Evolutionary conservation across 2,888 invertebrate species (phyloP).

Genomic region (Drepanosiphum platanoidis): DNA sequence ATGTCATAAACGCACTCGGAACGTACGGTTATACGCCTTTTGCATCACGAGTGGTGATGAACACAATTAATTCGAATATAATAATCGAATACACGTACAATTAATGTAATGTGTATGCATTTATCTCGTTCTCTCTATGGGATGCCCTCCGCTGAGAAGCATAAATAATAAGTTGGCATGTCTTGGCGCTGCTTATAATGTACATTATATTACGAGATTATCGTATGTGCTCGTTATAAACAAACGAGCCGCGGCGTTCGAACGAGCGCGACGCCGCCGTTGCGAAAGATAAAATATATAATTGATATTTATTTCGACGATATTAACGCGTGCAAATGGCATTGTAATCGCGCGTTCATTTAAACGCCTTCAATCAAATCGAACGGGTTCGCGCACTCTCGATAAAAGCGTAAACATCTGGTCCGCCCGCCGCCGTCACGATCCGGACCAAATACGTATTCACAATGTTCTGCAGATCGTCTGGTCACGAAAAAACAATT

Average conservation of each 20-base stretch:
- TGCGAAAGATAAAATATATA: not conserved
- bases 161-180: constrained; percentile 42
- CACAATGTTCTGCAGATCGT: no score
- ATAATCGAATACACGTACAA: not conserved
- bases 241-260: not conserved
- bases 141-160: constrained; percentile 6
- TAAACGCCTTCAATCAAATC: no score
- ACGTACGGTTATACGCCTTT: not conserved
- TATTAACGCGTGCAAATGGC: not conserved
- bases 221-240: not conserved
- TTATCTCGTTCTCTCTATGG: not conserved
- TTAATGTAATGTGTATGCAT: not conserved
- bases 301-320: not conserved
- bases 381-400: no score
- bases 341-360: no score
- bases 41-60: constrained; percentile 3
- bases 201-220: not conserved
- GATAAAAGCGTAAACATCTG: no score
- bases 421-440: no score
- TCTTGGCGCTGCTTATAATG: not conserved
- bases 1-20: not conserved
- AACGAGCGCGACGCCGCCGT: not conserved
- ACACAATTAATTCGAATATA: not conserved
- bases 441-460: no score
- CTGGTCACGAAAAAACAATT: no score